Base-by-base conservation (phyloP, 1,140 invertebrate species). In the Samia ricini region DNA sequence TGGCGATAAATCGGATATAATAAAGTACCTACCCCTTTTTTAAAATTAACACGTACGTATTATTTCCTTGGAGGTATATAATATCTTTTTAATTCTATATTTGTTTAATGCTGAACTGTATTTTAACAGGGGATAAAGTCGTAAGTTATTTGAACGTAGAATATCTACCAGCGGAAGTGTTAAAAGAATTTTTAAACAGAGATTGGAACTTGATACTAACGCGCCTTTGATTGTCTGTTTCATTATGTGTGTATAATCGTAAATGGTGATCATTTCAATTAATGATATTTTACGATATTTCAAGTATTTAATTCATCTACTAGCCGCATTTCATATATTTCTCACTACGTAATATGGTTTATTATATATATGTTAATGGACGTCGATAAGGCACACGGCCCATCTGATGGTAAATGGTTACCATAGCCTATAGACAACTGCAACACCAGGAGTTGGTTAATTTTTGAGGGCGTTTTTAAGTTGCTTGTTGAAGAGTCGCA, bases 101-200 rank as follows among this genome's bases (percentile, higher is more conserved):
- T 55, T 55, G 22, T 55, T 55, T 55, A 12, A 24, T 8, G 2
- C 22, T 55, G 4, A 24, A 24, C 18, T 36, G 15, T 57, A 33
- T 57, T 18, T 18, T n/a, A 56, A 18, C n/a, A 15, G 24, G 18
- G 18, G n/a, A 36, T 26, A 20, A 7, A 10, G 4, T 21, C 21
- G 19, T 22, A 33, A 33, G 19, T 19, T 36, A 19, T 21, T 57
- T 33, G 26, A 36, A 10, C 19, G 56, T 42, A 7, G 33, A 10
- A 19, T 57, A 50, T 48, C 74, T 77, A 71, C 75, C 70, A 75
- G 77, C 72, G 77, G 74, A 78, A 78, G 74, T 68, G 71, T 78
- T 78, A 77, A 76, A 78, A 69, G 69, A 62, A 42, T 60, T 69
- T 66, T 61, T 66, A 57, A 57, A 57, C 33, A 57, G 10, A 42